Conservation (phyloP, 2,797 vertebrate genomes). For the Pachyuromys duprasi region DNA sequence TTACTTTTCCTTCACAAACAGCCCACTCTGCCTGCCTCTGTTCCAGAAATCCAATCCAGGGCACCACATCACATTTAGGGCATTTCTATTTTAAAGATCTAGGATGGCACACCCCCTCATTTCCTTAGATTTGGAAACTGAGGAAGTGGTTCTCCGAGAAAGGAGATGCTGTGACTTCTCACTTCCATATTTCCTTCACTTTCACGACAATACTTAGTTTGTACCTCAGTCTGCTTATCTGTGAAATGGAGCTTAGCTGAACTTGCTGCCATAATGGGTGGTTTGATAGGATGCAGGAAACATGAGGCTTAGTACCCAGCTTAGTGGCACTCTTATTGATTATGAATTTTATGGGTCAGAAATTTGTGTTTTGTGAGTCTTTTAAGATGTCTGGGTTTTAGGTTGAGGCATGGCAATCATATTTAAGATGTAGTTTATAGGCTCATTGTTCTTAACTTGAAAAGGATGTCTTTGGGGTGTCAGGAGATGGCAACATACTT, state of each 20-base stretch:
- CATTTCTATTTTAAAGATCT: slow-evolving; percentile 47
- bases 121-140: slow-evolving; percentile 5
- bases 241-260: not conserved
- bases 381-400: not conserved
- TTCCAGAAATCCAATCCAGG: slow-evolving; percentile 10
- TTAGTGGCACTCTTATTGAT: not conserved
- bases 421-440: slow-evolving; percentile 32
- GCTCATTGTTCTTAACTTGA: not conserved
- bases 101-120: not conserved
- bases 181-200: not conserved
- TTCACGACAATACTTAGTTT: not conserved
- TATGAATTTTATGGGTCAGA: slow-evolving; percentile 16
- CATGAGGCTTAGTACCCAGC: not conserved
- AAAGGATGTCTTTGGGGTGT: not conserved
- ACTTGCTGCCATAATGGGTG: not conserved
- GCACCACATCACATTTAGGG: not conserved
- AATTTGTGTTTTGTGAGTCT: not conserved
- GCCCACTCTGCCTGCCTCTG: not conserved
- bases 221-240: not conserved
- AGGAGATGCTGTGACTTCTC: not conserved
- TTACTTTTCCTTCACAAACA: not conserved
- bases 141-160: not conserved
- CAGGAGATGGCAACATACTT: not conserved
- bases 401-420: not conserved
- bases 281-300: not conserved